Percentiles rank a stretch among this genome's conserved stretches.
phyloP scores from a whole-genome alignment of 2,113 vertebrate genomes.

The Mormyrus iriodes region DNA sequence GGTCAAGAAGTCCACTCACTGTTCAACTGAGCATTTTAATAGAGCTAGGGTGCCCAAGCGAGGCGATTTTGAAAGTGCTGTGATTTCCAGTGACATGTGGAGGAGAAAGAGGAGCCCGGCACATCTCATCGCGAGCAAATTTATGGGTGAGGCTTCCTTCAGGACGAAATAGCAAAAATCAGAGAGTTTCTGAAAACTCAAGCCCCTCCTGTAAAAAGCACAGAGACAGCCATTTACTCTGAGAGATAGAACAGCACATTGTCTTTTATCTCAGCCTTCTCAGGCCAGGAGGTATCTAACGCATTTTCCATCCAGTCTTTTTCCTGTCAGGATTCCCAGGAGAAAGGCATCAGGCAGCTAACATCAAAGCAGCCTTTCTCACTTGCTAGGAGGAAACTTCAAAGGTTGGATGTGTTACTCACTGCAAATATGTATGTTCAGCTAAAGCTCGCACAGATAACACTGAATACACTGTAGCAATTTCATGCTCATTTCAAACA shows the following conservation, averaged over 20 bases:
- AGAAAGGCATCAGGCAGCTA: constrained; percentile 41
- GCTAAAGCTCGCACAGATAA: constrained; percentile 46
- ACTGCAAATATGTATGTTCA: constrained; percentile 49
- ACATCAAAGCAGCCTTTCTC: constrained; percentile 45
- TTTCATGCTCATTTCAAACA: constrained; percentile 40
- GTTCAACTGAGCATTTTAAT: neutral
- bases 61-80: neutral
- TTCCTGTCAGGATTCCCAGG: constrained; percentile 33
- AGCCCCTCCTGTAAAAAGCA: constrained; percentile 1
- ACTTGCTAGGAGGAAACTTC: constrained; percentile 46
- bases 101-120: neutral
- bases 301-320: constrained; percentile 31
- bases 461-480: constrained; percentile 44
- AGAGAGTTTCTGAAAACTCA: constrained; percentile 19
- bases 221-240: constrained; percentile 27
- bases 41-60: neutral
- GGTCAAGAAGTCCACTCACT: neutral
- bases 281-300: constrained; percentile 36
- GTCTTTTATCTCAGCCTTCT: constrained; percentile 39
- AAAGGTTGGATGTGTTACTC: constrained; percentile 46
- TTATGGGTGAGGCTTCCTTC: constrained; percentile 1
- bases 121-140: constrained; percentile 27
- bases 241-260: constrained; percentile 34
- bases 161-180: constrained; percentile 17
- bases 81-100: neutral